Conservation (phyloP, 2,888 invertebrate genomes). For the Mimumesa dahlbomi region DNA sequence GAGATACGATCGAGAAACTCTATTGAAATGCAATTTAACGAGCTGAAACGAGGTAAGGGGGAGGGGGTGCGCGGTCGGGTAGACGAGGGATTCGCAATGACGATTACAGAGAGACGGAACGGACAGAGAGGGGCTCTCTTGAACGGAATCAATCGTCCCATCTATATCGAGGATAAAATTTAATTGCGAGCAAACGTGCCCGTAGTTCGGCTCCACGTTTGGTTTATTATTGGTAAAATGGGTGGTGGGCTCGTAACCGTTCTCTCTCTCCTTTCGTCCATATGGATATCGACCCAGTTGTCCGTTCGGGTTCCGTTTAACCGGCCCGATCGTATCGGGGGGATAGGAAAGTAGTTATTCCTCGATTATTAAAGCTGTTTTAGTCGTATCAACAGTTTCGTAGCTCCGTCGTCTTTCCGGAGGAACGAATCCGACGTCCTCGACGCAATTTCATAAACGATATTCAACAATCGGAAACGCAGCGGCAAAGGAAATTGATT, state of each 20-base stretch:
- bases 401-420: no score
- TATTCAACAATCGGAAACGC: no score
- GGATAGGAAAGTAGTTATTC: no score
- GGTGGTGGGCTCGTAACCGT: not conserved
- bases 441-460: no score
- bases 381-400: no score
- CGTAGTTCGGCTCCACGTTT: slow-evolving; percentile 16
- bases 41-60: slow-evolving; percentile 24
- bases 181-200: slow-evolving; percentile 43
- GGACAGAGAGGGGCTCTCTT: slow-evolving; percentile 8
- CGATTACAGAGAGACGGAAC: slow-evolving; percentile 20
- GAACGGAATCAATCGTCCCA: slow-evolving; percentile 34
- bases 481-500: no score
- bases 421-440: no score
- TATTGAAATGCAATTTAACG: slow-evolving; percentile 49
- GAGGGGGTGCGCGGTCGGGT: not conserved
- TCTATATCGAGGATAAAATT: slow-evolving; percentile 36
- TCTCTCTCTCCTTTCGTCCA: no score
- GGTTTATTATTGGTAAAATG: slow-evolving; percentile 24
- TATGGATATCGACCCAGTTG: no score
- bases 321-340: no score
- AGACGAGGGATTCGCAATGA: slow-evolving; percentile 27
- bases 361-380: no score
- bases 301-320: no score
- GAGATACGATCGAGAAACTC: slow-evolving; percentile 40